Evolutionary conservation across 2,888 invertebrate species (phyloP).

Genomic region (Lydus trimaculatus): DNA sequence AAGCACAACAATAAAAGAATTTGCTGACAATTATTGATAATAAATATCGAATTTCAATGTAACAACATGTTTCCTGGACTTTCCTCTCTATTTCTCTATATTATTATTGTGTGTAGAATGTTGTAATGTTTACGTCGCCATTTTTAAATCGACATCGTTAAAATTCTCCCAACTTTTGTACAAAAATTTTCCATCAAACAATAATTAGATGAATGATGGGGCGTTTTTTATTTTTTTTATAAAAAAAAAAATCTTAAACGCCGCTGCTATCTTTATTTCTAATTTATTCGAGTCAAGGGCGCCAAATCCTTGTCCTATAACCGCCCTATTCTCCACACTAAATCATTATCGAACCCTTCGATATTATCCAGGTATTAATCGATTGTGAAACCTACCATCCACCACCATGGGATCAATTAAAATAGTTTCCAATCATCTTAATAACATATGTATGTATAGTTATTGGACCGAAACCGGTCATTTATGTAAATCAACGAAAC

Average conservation of each 20-base stretch:
- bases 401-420: background rate
- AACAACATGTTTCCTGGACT: slow-evolving; percentile 7
- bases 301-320: background rate
- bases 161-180: background rate
- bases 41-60: background rate
- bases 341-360: slow-evolving; percentile 1
- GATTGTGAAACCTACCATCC: background rate
- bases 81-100: background rate
- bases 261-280: background rate
- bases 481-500: background rate
- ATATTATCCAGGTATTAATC: background rate
- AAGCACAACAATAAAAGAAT: background rate
- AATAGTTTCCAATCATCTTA: background rate
- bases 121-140: background rate
- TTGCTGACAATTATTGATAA: slow-evolving; percentile 7
- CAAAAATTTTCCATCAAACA: background rate
- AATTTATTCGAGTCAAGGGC: slow-evolving; percentile 4
- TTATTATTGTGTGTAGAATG: background rate
- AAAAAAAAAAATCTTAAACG: background rate
- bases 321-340: background rate
- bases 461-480: background rate
- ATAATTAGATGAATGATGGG: slow-evolving; percentile 4
- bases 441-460: background rate
- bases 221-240: background rate
- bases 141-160: slow-evolving; percentile 5